A percentile compares a stretch with the other conserved stretches of the same genome.
Evolutionary conservation across 2,797 vertebrate species (phyloP).

Genomic region (Sebastes umbrosus): DNA sequence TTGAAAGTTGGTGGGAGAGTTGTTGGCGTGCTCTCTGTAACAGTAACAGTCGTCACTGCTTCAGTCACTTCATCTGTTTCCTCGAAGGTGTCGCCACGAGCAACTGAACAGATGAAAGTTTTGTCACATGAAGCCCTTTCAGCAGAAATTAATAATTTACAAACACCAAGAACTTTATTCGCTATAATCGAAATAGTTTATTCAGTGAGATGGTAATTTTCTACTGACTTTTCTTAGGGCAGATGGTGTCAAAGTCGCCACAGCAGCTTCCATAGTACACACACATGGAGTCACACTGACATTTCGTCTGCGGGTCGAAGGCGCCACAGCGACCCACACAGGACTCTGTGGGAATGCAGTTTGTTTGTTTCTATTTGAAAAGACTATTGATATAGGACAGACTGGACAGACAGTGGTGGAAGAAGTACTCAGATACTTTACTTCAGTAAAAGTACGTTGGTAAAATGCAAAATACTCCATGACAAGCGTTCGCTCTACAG

Average conservation of each 20-base stretch:
- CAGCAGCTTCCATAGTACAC: slow-evolving; percentile 94
- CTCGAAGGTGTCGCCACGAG: slow-evolving; percentile 90
- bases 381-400: not conserved
- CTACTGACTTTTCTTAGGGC: slow-evolving; percentile 86
- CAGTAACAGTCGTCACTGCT: not conserved
- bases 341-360: slow-evolving; percentile 81
- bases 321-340: slow-evolving; percentile 85
- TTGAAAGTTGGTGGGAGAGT: not conserved
- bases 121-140: not conserved
- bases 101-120: slow-evolving; percentile 68
- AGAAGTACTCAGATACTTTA: not conserved
- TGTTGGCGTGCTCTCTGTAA: not conserved
- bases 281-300: slow-evolving; percentile 94
- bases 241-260: slow-evolving; percentile 80
- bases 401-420: not conserved
- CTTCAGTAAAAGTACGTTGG: not conserved
- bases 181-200: not conserved
- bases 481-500: not conserved
- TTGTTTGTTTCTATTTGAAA: slow-evolving; percentile 20
- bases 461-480: not conserved
- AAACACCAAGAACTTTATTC: not conserved
- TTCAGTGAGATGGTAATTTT: not conserved
- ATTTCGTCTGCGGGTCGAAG: slow-evolving; percentile 83
- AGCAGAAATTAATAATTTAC: not conserved
- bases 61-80: slow-evolving; percentile 66